Evolutionary conservation across 1,140 invertebrate species (phyloP).

Genomic region (Papilio aristodemus): DNA sequence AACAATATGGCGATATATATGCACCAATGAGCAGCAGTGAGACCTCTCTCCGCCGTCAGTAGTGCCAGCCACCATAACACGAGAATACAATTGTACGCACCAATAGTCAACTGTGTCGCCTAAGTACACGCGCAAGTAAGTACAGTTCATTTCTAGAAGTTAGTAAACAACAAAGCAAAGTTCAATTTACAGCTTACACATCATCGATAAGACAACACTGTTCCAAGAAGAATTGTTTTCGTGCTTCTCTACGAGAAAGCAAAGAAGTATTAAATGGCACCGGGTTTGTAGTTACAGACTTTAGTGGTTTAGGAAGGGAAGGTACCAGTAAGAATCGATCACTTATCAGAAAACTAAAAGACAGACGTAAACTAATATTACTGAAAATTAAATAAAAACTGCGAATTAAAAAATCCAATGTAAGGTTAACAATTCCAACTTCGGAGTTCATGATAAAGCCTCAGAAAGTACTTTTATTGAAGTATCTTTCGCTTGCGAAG

Average conservation of each 20-base stretch:
- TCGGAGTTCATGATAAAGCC: background rate
- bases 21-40: slow-evolving; percentile 13
- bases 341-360: background rate
- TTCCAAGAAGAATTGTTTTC: too few relatives aligned
- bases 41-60: background rate
- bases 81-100: slow-evolving; percentile 31
- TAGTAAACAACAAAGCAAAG: slow-evolving; percentile 4
- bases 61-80: slow-evolving; percentile 13
- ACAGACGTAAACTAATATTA: background rate
- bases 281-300: too few relatives aligned
- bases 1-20: slow-evolving; percentile 18
- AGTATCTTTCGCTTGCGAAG: slow-evolving; percentile 24
- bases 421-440: background rate
- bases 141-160: slow-evolving; percentile 11
- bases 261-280: too few relatives aligned
- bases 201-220: background rate
- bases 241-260: too few relatives aligned
- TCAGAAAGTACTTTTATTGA: background rate
- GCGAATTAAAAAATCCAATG: background rate
- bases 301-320: too few relatives aligned
- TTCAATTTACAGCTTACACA: background rate
- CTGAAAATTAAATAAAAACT: background rate
- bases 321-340: background rate
- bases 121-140: slow-evolving; percentile 18
- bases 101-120: slow-evolving; percentile 26